phyloP scores from a whole-genome alignment of 2,113 vertebrate genomes.

The Raja brachyura region DNA sequence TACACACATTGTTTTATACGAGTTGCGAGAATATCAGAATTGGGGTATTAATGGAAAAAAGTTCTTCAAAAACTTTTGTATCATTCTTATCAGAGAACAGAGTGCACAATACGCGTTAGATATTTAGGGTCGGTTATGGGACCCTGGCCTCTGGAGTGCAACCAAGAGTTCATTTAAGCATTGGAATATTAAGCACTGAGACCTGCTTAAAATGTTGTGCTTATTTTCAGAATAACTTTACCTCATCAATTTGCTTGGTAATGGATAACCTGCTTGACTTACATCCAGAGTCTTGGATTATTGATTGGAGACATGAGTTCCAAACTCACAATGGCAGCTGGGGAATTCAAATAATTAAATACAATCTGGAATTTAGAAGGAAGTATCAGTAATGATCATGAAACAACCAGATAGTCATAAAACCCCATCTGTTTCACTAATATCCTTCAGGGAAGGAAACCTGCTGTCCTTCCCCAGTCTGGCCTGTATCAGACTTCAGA shows the following conservation, averaged over 20 bases:
- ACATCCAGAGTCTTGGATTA: too few relatives aligned
- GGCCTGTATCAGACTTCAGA: too few relatives aligned
- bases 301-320: too few relatives aligned
- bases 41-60: not conserved
- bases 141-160: not conserved
- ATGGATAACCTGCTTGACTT: too few relatives aligned
- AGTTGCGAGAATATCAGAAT: not conserved
- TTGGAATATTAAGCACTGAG: not conserved
- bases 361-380: too few relatives aligned
- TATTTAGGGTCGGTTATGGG: not conserved
- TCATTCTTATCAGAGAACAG: not conserved
- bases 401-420: too few relatives aligned
- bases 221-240: not conserved
- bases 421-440: too few relatives aligned
- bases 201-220: not conserved
- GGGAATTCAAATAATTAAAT: too few relatives aligned
- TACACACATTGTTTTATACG: not conserved
- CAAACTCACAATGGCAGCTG: too few relatives aligned
- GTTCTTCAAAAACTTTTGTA: not conserved
- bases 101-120: not conserved
- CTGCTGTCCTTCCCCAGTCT: too few relatives aligned
- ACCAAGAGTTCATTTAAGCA: not conserved
- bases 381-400: too few relatives aligned
- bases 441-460: too few relatives aligned
- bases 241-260: not conserved